Base-by-base conservation (phyloP, 2,113 vertebrate genomes). In the Cyanoderma ruficeps region DNA sequence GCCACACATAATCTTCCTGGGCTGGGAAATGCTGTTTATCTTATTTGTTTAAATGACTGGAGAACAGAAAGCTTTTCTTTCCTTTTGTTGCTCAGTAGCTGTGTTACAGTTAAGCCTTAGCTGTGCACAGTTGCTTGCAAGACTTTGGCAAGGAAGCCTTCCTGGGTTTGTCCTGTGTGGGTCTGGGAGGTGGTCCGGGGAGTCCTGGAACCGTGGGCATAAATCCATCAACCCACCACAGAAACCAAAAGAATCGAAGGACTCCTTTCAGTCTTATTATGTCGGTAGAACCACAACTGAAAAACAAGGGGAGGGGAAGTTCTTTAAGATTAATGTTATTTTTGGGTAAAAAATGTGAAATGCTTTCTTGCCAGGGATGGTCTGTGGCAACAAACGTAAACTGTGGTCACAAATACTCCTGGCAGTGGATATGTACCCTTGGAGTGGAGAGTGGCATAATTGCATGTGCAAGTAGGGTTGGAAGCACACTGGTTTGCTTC, bases 31-130 rank as follows among this genome's bases (percentile, higher is more conserved):
- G 59, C 68, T 67, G 59, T 96, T 95, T 88, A 79, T 96, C 87
- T 91, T 85, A 91, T 63, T 95, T 97, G 84, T 90, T 96, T 95
- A 88, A 91, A 74, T 74, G 82, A 22, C 82, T 83, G 50, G 67
- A 91, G 78, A 95, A 89, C 87, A 94, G 87, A 91, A 69, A 59
- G 82, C 91, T 94, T 87, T 85, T 76, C 41, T 95, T 96, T 28
- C 74, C 81, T 69, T 91, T 61, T 59, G 41, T 83, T 79, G 69
- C 83, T 92, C 55, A 13, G 63, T 65, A 63, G 69, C 89, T 61
- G 77, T 56, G 41, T 44, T 49, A 30, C 18, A 30, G 33, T 71
- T 81, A 10, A 89, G 65, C 70, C 44, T 25, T 11, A n/a, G 82
- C 82, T 65, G 24, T 22, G 67, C 82, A 12, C 46, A 8, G 46